Evolutionary conservation across 2,888 invertebrate species (phyloP), one percentile per base, ranked within the genome.

Genomic region (Lycophotia porphyrea): DNA sequence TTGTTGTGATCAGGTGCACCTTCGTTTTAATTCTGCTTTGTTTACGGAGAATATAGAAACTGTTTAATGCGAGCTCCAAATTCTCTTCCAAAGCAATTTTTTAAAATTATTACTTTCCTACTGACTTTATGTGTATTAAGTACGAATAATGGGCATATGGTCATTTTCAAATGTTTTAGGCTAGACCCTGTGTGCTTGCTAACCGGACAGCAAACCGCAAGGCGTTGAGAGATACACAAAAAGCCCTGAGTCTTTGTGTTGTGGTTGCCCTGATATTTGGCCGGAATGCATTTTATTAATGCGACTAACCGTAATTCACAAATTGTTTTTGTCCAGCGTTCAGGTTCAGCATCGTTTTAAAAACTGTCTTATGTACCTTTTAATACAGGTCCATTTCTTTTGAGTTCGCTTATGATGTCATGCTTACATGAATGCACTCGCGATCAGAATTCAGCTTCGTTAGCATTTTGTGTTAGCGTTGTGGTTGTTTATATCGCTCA

Each of bases 181-280:
- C 5, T 52, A n/a, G n/a, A 72, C 52, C 24, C 44, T 27, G 55
- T 60, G 42, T 60, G 58, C 18, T 47, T 74, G 31, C n/a, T 64
- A 63, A 34, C 47, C 44, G 63, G 49, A 67, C 80, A 65, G 27
- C 58, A 24, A 52, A 75, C 84, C 76, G 36, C 81, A 65, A n/a
- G 42, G 27, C 31, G 27, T 47, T 80, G 67, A 47, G 39, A 39
- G 49, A 27, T 61, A 79, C 47, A 65, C 47, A 61, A 55, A 83
- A 65, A 58, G 44, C 60, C 42, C 42, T 60, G 31, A 34, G 39
- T 39, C 61, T 72, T 69, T 81, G 58, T 68, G 31, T 69, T 82
- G 77, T n/a, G 63, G 77, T 85, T 39, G 36, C 34, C 36, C 24
- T 68, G 60, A 39, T 69, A 76, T 85, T 71, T 71, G 44, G 49